Base-by-base conservation (phyloP, 2,113 vertebrate species). In the Anoura caudifer region DNA sequence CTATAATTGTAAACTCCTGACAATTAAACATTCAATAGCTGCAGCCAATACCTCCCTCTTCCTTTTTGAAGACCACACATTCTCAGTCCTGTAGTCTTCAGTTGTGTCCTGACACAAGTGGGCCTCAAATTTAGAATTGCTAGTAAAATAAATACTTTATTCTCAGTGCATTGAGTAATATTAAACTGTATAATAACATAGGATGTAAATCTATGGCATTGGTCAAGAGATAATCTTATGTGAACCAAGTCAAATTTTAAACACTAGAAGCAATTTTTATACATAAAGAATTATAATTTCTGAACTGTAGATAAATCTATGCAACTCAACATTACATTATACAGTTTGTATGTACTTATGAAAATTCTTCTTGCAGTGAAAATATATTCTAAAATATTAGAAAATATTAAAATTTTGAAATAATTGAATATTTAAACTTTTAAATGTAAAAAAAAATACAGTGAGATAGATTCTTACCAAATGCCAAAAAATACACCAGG, bases 401-500 rank as follows among this genome's bases (percentile, higher is more conserved):
- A 91, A 94, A 91, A 63, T 65, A 47, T 43, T 89, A 93, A 75
- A 8, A 3, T 38, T 59, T 88, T 52, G 8, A 95, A 96, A 95
- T 70, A 81, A 81, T 54, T 63, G 9, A 92, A 19, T 79, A n/a
- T 76, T 96, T 43, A 87, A 52, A 65, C 5, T 12, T 96, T 72
- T 24, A 12, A 61, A 93, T 65, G 50, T 24, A 13, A 56, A 94
- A 47, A 94, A 47, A 36, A 91, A 90, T 61, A 72, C 7, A 94
- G 15, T 91, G 20, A 81, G 17, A 26, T 45, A 61, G 5, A 45
- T 75, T 96, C 98, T 98, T 98, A 98, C 98, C 98, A 0, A 94
- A 84, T 85, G 95, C 95, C 95, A 98, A 94, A 97, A 98, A 93
- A 92, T 97, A 97, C 0, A 98, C 38, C 73, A 98, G 96, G 90